Conservation (phyloP, 1,140 invertebrate genomes). For the Sarcophaga peregrina region DNA sequence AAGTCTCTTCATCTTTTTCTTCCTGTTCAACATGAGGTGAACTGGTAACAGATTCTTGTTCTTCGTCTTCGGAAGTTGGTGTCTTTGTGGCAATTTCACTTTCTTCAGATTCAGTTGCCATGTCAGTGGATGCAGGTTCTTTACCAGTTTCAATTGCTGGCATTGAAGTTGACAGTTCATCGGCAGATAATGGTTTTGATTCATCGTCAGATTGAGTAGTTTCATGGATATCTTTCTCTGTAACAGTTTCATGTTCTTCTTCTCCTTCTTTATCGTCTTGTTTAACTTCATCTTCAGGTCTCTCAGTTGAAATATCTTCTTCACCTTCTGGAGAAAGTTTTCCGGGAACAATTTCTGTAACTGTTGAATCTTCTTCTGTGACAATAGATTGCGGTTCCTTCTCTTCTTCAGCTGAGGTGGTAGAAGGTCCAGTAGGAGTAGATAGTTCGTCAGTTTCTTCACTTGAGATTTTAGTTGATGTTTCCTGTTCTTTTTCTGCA, state of each 20-base stretch:
- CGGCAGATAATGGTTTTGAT: background rate
- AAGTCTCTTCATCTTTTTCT: constrained; percentile 44
- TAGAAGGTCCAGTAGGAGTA: constrained; percentile 43
- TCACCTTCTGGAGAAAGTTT: background rate
- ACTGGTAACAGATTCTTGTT: constrained; percentile 21
- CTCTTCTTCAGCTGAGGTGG: constrained; percentile 44
- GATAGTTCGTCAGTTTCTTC: constrained; percentile 14
- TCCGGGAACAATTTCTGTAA: background rate
- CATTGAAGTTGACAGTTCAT: background rate
- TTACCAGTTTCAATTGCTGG: constrained; percentile 11
- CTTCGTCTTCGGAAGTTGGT: constrained; percentile 26
- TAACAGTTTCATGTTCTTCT: background rate
- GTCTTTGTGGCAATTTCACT: constrained; percentile 22
- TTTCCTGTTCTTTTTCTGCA: background rate
- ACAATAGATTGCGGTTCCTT: constrained; percentile 16
- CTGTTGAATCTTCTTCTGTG: background rate
- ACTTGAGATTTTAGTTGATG: background rate
- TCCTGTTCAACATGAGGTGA: constrained; percentile 13
- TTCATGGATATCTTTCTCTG: background rate
- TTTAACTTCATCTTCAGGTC: constrained; percentile 34
- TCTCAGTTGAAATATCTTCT: background rate
- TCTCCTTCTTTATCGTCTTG: constrained; percentile 30
- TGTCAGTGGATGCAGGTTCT: constrained; percentile 44
- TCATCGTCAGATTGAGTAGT: background rate
- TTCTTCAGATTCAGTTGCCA: constrained; percentile 10